These are phyloP conservation scores for Cephus runcator DNA, from an alignment of 2,888 invertebrate species.

Conservation along the genomic window DNA sequence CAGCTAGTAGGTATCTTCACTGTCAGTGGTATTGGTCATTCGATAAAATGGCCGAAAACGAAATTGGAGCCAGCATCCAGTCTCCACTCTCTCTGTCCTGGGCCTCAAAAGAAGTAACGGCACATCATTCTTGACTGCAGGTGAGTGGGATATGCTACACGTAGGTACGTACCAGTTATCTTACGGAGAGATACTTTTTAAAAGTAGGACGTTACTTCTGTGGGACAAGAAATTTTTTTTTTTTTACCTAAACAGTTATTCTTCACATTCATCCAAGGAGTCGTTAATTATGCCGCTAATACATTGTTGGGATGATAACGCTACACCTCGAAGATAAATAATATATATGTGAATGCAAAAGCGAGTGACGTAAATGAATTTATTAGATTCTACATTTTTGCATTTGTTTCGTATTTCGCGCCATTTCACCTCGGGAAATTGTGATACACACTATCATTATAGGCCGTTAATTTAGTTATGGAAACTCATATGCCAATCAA, in stretches of 20 bases:
- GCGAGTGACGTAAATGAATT: too few species aligned
- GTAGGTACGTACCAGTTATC: background rate
- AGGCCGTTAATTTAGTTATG: too few species aligned
- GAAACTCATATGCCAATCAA: too few species aligned
- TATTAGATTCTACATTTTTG: too few species aligned
- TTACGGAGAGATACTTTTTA: background rate
- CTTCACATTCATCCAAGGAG: too few species aligned
- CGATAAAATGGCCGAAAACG: constrained; percentile 13
- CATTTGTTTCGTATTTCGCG: background rate
- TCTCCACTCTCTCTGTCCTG: constrained; percentile 8
- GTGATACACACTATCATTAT: too few species aligned
- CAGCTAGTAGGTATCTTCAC: too few species aligned
- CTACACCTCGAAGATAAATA: too few species aligned
- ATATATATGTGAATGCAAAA: too few species aligned
- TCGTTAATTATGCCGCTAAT: too few species aligned
- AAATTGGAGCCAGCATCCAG: constrained; percentile 19
- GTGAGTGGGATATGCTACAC: constrained; percentile 1
- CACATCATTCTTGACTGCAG: constrained; percentile 9
- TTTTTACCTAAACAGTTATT: background rate
- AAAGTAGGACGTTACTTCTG: background rate
- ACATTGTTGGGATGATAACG: too few species aligned
- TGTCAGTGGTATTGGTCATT: too few species aligned
- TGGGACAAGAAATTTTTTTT: background rate
- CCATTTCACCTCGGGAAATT: background rate
- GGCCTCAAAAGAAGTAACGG: constrained; percentile 26